phyloP scores from a whole-genome alignment of 2,797 vertebrate species.

The Siniperca undulata region DNA sequence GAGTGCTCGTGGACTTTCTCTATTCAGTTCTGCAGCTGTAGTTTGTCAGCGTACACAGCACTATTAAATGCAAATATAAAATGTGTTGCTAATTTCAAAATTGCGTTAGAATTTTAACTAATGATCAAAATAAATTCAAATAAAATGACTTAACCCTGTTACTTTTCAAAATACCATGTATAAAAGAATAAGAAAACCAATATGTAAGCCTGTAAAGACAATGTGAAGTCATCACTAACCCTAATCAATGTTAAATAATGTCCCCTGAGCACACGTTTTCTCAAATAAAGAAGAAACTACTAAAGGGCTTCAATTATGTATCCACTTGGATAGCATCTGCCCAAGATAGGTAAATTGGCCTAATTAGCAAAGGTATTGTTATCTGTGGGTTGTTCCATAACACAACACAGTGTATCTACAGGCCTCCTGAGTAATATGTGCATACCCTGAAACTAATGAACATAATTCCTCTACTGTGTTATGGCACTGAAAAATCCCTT shows the following conservation, averaged over 20 bases:
- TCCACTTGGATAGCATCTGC: slow-evolving; percentile 46
- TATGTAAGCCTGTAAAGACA: neutral
- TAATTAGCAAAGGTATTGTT: slow-evolving; percentile 46
- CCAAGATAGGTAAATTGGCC: slow-evolving; percentile 26
- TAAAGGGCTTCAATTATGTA: slow-evolving; percentile 27
- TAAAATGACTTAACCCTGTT: neutral
- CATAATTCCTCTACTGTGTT: neutral
- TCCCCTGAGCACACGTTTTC: slow-evolving; percentile 22
- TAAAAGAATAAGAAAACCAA: slow-evolving; percentile 9
- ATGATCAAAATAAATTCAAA: neutral
- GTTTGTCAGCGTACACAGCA: slow-evolving; percentile 5
- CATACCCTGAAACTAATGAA: slow-evolving; percentile 20
- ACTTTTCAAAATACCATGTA: slow-evolving; percentile 13
- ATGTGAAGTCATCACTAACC: slow-evolving; percentile 38
- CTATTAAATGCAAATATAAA: slow-evolving; percentile 4
- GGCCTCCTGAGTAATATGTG: slow-evolving; percentile 20
- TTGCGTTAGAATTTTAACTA: neutral
- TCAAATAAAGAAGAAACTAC: slow-evolving; percentile 35
- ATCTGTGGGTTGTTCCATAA: slow-evolving; percentile 26
- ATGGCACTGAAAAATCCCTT: neutral
- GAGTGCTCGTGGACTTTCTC: slow-evolving; percentile 39
- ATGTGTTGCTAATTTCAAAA: slow-evolving; percentile 6
- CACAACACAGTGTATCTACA: slow-evolving; percentile 22
- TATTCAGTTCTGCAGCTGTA: slow-evolving; percentile 15
- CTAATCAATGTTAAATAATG: slow-evolving; percentile 31